phyloP scores from a whole-genome alignment of 2,113 vertebrate genomes.

The Addax nasomaculatus region DNA sequence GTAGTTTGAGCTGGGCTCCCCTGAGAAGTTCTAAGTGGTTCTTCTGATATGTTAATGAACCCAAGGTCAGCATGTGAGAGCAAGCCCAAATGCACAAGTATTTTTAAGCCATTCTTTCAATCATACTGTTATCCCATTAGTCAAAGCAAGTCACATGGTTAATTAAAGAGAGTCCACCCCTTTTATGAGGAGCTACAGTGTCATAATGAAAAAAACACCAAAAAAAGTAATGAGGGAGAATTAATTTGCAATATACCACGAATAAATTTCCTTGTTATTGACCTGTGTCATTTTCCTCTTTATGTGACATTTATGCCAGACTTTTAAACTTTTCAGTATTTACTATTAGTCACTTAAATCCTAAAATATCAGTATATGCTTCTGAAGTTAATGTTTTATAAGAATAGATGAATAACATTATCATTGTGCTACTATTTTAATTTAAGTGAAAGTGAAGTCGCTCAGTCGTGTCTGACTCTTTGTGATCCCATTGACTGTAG shows the following conservation, averaged over 20 bases:
- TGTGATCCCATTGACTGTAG: too few relatives aligned
- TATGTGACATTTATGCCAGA: not conserved
- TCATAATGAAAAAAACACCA: not conserved
- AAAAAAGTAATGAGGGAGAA: not conserved
- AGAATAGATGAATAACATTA: not conserved
- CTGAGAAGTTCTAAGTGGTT: not conserved
- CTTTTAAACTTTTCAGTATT: conserved; percentile 28
- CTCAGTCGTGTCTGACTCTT: too few relatives aligned
- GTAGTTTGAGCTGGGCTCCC: not conserved
- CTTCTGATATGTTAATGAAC: not conserved
- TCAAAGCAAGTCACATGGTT: not conserved
- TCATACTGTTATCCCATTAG: not conserved
- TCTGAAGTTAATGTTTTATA: not conserved
- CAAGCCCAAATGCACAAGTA: not conserved
- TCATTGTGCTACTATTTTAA: not conserved
- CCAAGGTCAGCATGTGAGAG: not conserved
- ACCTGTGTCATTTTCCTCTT: not conserved
- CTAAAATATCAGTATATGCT: not conserved
- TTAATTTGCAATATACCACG: not conserved
- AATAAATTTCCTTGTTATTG: not conserved
- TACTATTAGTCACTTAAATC: not conserved
- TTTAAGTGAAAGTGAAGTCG: not conserved
- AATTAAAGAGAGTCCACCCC: not conserved
- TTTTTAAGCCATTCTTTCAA: not conserved
- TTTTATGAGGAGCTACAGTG: not conserved